These are phyloP conservation scores for Callimorpha dominula DNA, from an alignment of 2,888 invertebrate species.

Conservation along the genomic window DNA sequence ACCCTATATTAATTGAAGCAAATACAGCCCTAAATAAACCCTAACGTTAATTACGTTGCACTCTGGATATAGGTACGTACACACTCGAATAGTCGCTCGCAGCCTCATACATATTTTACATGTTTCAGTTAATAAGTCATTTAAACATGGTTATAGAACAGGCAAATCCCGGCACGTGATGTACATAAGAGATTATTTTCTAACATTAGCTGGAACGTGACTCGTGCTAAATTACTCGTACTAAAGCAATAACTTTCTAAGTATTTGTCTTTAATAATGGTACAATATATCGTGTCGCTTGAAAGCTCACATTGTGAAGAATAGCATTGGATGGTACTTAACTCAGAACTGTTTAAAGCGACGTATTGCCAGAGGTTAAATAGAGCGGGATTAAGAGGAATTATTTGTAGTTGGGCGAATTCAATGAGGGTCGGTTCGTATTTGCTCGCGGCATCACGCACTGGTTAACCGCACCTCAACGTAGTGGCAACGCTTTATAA, in stretches of 20 bases:
- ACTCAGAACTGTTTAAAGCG: slow-evolving; percentile 41
- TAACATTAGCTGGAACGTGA: slow-evolving; percentile 59
- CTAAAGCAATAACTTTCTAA: slow-evolving; percentile 44
- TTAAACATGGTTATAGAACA: slow-evolving; percentile 39
- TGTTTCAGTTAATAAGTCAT: slow-evolving; percentile 19
- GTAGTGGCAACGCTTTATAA: slow-evolving; percentile 52
- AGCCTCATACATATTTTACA: slow-evolving; percentile 4
- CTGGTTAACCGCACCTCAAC: slow-evolving; percentile 61
- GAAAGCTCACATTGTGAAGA: slow-evolving; percentile 35
- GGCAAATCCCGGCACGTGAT: slow-evolving; percentile 47
- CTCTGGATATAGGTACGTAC: slow-evolving; percentile 30
- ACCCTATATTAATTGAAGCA: slow-evolving; percentile 62
- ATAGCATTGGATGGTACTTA: slow-evolving; percentile 47
- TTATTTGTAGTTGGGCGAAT: slow-evolving; percentile 67
- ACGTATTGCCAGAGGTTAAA: slow-evolving; percentile 58
- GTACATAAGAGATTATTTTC: slow-evolving; percentile 60
- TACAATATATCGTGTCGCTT: slow-evolving; percentile 29
- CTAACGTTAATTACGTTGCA: slow-evolving; percentile 61
- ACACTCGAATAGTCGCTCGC: background rate
- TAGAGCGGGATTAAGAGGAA: slow-evolving; percentile 66
- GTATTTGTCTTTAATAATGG: slow-evolving; percentile 44
- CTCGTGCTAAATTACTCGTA: slow-evolving; percentile 46
- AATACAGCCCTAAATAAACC: slow-evolving; percentile 61
- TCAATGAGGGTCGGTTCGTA: slow-evolving; percentile 61
- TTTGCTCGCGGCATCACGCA: slow-evolving; percentile 72